Evolutionary conservation across 2,797 vertebrate species (phyloP), one percentile per base, ranked within the genome.

Genomic region (Acipenser transmontanus): DNA sequence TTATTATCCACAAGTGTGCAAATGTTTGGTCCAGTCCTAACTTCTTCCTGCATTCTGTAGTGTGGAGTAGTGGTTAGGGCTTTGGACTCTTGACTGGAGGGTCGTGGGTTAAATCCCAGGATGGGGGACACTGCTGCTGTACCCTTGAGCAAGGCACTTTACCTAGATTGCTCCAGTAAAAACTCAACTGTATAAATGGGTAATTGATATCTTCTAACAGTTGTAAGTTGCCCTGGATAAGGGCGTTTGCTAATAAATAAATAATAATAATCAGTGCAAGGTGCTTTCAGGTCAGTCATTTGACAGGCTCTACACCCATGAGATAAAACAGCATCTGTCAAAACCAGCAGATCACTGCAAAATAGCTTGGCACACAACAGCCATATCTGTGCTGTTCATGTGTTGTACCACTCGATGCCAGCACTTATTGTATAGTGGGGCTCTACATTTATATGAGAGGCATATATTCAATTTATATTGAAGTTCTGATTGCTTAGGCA

Each of bases 281-380:
- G 10, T 57, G 8, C 12, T 57, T 57, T 57, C 54, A 57, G 54
- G n/a, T 3, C 54, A 57, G 6, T 11, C 54, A 57, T 11, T 7
- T 11, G 9, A 57, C 12, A 57, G 6, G 12, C 9, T 11, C 3
- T 13, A 14, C 54, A 57, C 54, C 7, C 54, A 52, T 0, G 14
- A 57, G 54, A 11, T 57, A 57, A 57, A 57, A 57, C 54, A 57
- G 54, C 54, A 13, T 57, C 54, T 57, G 54, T 52, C 51, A 52
- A 52, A 52, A 52, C 50, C 4, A 6, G 54, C 12, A 57, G 8
- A 12, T 57, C 8, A 57, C 54, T 12, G 54, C 54, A 10, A n/a
- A 57, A 57, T 4, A 57, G 54, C 54, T 57, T 57, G 14, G 54
- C 12, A 11, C 11, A n/a, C 6, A 7, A 7, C 54, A 57, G 54